Evolutionary conservation across 2,113 vertebrate species (phyloP).

Genomic region (Phrynosoma blainvillii): DNA sequence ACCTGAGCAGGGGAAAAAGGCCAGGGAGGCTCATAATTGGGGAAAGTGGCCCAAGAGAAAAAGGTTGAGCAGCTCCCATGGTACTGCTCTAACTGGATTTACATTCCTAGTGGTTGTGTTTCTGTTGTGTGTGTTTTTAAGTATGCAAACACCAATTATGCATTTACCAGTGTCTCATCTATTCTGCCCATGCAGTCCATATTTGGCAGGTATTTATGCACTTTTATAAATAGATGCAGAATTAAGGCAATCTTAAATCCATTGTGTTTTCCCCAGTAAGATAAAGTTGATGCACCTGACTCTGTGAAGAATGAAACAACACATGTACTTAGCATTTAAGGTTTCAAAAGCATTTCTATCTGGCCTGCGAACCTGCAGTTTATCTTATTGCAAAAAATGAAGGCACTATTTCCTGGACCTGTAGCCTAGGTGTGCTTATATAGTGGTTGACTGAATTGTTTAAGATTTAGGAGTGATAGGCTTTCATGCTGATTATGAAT

Average conservation of each 20-base stretch:
- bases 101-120: background rate
- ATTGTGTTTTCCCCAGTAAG: background rate
- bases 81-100: background rate
- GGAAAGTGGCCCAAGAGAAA: background rate
- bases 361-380: background rate
- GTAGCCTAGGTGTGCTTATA: background rate
- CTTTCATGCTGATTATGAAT: background rate
- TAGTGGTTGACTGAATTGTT: background rate
- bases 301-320: background rate
- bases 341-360: constrained; percentile 7
- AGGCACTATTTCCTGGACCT: background rate
- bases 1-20: background rate
- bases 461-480: background rate
- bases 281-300: background rate
- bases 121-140: background rate
- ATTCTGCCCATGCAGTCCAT: background rate
- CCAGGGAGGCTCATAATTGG: background rate
- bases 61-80: background rate
- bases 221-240: background rate
- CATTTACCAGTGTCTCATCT: background rate
- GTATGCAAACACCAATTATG: background rate
- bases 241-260: background rate
- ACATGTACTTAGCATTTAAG: background rate
- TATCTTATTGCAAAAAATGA: background rate
- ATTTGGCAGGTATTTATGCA: background rate